A percentile compares a stretch with the other conserved stretches of the same genome.
These are phyloP conservation scores for Melanostoma scalare DNA, from an alignment of 2,888 invertebrate species.

Conservation along the genomic window DNA sequence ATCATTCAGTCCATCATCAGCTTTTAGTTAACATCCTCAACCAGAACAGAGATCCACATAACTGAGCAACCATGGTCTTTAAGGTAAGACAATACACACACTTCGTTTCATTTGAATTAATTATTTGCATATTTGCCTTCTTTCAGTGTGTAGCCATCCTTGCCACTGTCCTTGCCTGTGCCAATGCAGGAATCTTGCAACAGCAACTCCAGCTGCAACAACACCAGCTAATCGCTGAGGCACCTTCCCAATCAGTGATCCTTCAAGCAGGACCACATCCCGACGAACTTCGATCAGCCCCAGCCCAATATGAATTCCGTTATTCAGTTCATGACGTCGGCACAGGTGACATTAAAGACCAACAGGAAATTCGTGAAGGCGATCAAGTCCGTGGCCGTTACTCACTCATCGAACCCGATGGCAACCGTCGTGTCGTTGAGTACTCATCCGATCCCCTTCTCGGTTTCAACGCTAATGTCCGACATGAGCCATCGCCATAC, in stretches of 20 bases:
- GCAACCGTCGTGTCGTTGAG: constrained; percentile 80
- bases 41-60: constrained; percentile 56
- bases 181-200: constrained; percentile 74
- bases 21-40: constrained; percentile 63
- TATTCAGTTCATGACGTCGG: constrained; percentile 81
- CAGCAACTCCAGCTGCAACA: constrained; percentile 45
- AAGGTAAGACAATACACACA: constrained; percentile 49
- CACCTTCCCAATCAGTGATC: constrained; percentile 53
- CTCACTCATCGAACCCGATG: constrained; percentile 81
- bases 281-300: constrained; percentile 77
- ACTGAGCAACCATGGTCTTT: constrained; percentile 68
- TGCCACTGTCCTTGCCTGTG: constrained; percentile 71
- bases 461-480: constrained; percentile 81
- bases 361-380: constrained; percentile 81
- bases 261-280: constrained; percentile 74
- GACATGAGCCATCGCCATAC: constrained; percentile 78
- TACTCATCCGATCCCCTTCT: constrained; percentile 80
- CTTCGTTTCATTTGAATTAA: not conserved
- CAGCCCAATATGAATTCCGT: constrained; percentile 81
- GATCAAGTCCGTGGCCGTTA: constrained; percentile 81
- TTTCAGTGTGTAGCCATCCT: constrained; percentile 75
- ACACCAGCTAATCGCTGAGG: constrained; percentile 60
- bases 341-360: constrained; percentile 81
- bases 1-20: constrained; percentile 67
- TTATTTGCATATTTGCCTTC: not conserved